Evolutionary conservation across 2,888 invertebrate species (phyloP), one percentile per base, ranked within the genome.

Genomic region (Marronus borbonicus): DNA sequence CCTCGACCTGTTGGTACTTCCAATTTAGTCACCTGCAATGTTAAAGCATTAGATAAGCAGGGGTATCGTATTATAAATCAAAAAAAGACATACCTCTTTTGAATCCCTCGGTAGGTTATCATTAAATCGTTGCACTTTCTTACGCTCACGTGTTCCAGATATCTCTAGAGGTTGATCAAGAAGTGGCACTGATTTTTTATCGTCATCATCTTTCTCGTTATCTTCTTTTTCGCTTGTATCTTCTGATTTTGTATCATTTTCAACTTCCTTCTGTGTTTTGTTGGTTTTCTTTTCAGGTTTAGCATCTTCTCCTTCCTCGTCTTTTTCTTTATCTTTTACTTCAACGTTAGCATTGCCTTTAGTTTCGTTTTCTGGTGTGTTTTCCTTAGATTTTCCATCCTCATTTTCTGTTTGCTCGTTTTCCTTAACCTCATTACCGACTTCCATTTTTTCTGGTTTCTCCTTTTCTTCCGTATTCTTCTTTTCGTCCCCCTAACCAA

Each of bases 1-100:
- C 94, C 94, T 81, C 90, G 90, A 28, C 94, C 94, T 65, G 90
- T 90, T 0, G 92, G 92, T 77, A 92, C 82, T 62, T 88, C 87
- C n/a, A 84, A 62, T 81, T 88, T 87, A 8, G 78, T 78, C 78
- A 72, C 24, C 78, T 81, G 80, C 36, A 79, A 52, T 60, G 36
- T 58, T 7, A 64, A 17, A 36, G 17, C 20, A 44, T 20, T 76
- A 31, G 49, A 28, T 31, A 64, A 31, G 28, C 2, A 36, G 1
- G 62, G 49, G 50, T 50, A 31, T 20, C 4, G 12, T 28, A n/a
- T n/a, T 28, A 12, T 55, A 52, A 55, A 5, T n/a, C 39, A 31
- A 17, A 17, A 55, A 12, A 0, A 8, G 12, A 36, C 75, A 65
- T 79, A 81, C 81, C 39, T 81, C 80, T 76, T 81, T 81, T 17